These are phyloP conservation scores for Lymantria monacha DNA, from an alignment of 2,888 invertebrate species.

Conservation along the genomic window DNA sequence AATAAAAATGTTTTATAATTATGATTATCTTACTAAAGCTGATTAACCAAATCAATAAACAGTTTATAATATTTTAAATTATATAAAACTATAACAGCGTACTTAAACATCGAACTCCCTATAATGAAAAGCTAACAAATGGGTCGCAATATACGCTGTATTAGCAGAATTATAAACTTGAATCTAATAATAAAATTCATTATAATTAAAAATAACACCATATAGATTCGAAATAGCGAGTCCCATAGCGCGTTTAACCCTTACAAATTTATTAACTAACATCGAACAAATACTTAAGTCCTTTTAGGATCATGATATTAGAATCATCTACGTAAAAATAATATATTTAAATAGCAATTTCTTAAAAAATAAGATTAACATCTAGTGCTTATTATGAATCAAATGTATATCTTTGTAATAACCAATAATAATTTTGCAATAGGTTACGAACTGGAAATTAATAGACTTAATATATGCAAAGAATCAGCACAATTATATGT, in stretches of 20 bases:
- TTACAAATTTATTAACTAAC: constrained; percentile 25
- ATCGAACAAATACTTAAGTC: constrained; percentile 26
- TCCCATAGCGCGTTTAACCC: constrained; percentile 46
- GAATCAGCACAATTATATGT: no score
- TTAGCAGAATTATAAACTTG: background rate
- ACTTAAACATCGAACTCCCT: constrained; percentile 1
- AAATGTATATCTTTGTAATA: no score
- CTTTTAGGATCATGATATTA: constrained; percentile 48
- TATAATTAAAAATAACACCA: constrained; percentile 46
- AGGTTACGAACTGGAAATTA: no score
- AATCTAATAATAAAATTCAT: background rate
- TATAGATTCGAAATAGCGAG: constrained; percentile 56
- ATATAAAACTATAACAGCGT: constrained; percentile 15
- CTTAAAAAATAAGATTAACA: constrained; percentile 21
- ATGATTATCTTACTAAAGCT: constrained; percentile 28
- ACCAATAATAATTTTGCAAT: no score
- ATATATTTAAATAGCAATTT: constrained; percentile 10
- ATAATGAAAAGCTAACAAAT: constrained; percentile 11
- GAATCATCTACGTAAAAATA: constrained; percentile 16
- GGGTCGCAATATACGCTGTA: constrained; percentile 10
- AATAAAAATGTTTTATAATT: background rate
- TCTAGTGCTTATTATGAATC: constrained; percentile 1
- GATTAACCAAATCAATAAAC: constrained; percentile 29
- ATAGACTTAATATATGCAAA: no score
- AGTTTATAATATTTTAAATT: background rate